Conservation (phyloP, 2,113 vertebrate genomes). For the Laticauda colubrina region DNA sequence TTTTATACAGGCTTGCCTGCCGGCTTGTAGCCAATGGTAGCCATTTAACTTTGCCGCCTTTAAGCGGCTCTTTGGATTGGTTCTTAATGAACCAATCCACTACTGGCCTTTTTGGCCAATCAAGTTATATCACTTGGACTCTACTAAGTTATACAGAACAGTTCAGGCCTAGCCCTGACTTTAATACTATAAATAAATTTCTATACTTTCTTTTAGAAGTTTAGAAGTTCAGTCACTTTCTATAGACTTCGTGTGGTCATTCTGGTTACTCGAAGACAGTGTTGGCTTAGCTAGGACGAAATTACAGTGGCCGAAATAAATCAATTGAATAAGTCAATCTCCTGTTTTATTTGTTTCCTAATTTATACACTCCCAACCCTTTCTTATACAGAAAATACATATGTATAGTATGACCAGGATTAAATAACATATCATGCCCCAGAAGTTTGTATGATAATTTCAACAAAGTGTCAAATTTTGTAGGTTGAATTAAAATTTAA, state of each 20-base stretch:
- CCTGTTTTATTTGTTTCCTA: neutral
- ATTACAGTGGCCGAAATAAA: neutral
- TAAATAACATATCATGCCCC: neutral
- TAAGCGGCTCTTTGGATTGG: too few relatives aligned
- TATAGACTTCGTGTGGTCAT: neutral
- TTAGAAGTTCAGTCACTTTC: neutral
- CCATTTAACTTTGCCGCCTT: too few relatives aligned
- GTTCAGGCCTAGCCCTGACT: neutral
- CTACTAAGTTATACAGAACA: too few relatives aligned
- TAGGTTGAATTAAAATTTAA: neutral
- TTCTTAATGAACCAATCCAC: too few relatives aligned
- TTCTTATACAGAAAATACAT: neutral
- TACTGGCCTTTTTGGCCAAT: too few relatives aligned
- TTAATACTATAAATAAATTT: neutral
- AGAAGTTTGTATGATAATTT: neutral
- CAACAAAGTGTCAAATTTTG: neutral
- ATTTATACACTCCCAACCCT: neutral
- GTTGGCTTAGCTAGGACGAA: neutral
- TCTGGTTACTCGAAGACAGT: neutral
- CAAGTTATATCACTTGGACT: too few relatives aligned
- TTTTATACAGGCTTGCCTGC: too few relatives aligned
- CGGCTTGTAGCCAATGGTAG: too few relatives aligned
- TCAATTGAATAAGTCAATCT: neutral
- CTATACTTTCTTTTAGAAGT: neutral
- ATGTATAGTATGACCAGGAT: neutral